Evolutionary conservation across 2,797 vertebrate genomes (phyloP), one percentile per base, ranked within the genome.

Genomic region (Martes flavigula): DNA sequence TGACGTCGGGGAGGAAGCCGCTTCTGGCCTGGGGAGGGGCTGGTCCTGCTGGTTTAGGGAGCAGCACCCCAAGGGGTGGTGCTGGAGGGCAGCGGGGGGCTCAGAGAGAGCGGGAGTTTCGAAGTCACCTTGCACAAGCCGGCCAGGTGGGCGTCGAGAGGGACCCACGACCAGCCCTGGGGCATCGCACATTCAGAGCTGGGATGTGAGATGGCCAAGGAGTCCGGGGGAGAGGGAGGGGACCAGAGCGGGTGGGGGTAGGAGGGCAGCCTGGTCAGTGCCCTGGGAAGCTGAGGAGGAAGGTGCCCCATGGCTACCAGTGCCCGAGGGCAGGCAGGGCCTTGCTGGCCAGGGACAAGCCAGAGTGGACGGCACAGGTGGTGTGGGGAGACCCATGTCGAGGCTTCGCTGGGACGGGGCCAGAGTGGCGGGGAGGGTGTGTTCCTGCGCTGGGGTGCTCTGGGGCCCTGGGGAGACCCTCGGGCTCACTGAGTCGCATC

Each of bases 401-500:
- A 72, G 64, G 64, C 30, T 35, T 40, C 1, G 11, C 87, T 13
- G 46, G 43, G 43, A 32, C 0, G 0, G 51, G 62, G 40, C 64
- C 9, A 18, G 35, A 46, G 62, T 35, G 56, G 18, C 0, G 9
- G 56, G 35, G 23, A 11, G 6, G 7, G 7, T 11, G 14, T 23
- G 46, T 32, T 60, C 56, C 54, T 7, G 35, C 25, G 40, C 40
- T 35, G 87, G 87, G 70, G 73, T 20, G 73, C 32, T 23, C 10
- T 18, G 15, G 70, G n/a, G 35, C 23, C 70, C 40, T 8, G 0
- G 11, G 68, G 13, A 83, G 14, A 58, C 75, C 25, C 40, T 54
- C 2, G 1, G 54, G 43, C 43, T 20, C 5, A 7, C 64, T 14
- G 27, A n/a, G 77, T 14, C 54, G 20, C 0, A 2, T 5, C 9